Percentiles rank a stretch among this genome's conserved stretches.
Evolutionary conservation across 2,888 invertebrate species (phyloP).

Genomic region (Pyrrhia umbra): DNA sequence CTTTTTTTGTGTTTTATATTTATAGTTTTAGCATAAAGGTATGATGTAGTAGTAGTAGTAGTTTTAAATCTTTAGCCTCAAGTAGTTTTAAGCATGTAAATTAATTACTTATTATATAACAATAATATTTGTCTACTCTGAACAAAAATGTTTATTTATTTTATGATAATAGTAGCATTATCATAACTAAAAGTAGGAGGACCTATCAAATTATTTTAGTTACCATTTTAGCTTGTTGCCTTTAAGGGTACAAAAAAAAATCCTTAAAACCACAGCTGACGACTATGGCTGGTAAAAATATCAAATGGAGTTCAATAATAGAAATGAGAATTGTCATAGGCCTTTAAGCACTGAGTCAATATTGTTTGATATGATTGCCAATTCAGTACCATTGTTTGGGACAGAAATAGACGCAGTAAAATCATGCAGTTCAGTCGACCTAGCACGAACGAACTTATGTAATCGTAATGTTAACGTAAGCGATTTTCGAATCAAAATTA

Average conservation of each 20-base stretch:
- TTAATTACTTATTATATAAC: no score
- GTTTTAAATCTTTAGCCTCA: no score
- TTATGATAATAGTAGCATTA: not conserved
- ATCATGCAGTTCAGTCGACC: no score
- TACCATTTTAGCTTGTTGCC: not conserved
- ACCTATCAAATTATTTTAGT: not conserved
- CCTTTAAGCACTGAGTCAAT: constrained; percentile 20
- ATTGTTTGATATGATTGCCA: constrained; percentile 39
- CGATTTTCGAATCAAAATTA: no score
- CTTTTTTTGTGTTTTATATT: no score
- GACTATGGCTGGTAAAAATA: constrained; percentile 13
- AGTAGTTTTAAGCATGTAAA: no score
- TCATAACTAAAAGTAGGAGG: not conserved
- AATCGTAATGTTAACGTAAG: no score
- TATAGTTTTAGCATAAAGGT: no score
- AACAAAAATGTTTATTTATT: no score
- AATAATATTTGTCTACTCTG: no score
- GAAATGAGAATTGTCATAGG: constrained; percentile 4
- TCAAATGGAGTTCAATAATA: constrained; percentile 1
- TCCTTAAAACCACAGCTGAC: not conserved
- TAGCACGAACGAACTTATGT: no score
- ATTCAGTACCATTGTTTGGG: constrained; percentile 34
- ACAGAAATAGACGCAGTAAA: constrained; percentile 22
- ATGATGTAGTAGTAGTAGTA: no score
- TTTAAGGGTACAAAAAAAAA: not conserved